These are phyloP conservation scores for Xestia ashworthii DNA, from an alignment of 2,888 invertebrate genomes.

Conservation along the genomic window DNA sequence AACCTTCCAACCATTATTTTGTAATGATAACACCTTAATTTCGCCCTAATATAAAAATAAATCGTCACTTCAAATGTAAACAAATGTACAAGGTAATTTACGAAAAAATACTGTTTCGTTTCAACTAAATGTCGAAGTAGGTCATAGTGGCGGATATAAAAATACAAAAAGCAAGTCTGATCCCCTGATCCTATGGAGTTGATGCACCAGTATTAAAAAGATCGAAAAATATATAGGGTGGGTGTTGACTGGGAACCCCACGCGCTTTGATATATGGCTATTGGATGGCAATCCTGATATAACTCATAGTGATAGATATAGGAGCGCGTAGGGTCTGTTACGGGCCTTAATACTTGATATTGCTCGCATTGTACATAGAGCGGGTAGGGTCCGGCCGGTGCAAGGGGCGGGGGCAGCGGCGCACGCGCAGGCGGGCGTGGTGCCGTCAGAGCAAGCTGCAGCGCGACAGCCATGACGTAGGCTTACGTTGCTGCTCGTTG, in stretches of 20 bases:
- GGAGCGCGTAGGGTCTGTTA: slow-evolving; percentile 40
- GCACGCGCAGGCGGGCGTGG: slow-evolving; percentile 56
- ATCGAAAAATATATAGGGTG: slow-evolving; percentile 87
- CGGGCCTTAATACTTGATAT: slow-evolving; percentile 58
- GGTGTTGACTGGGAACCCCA: slow-evolving; percentile 52
- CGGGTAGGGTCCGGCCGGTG: slow-evolving; percentile 56
- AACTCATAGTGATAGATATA: slow-evolving; percentile 49
- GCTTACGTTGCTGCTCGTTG: slow-evolving; percentile 95
- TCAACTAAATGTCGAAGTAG: slow-evolving; percentile 76
- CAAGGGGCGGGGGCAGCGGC: slow-evolving; percentile 62
- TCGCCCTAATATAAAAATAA: slow-evolving; percentile 81
- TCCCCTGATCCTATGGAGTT: slow-evolving; percentile 73
- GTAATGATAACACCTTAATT: slow-evolving; percentile 83
- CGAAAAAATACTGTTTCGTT: slow-evolving; percentile 85
- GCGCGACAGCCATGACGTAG: slow-evolving; percentile 96
- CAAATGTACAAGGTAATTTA: slow-evolving; percentile 83
- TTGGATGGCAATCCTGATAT: slow-evolving; percentile 57
- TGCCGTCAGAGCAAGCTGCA: slow-evolving; percentile 96
- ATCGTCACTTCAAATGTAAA: slow-evolving; percentile 79
- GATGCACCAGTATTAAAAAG: slow-evolving; percentile 81
- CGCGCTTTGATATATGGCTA: slow-evolving; percentile 58
- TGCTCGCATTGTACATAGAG: slow-evolving; percentile 55
- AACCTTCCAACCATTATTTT: slow-evolving; percentile 85
- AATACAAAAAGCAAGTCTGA: slow-evolving; percentile 89
- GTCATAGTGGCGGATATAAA: slow-evolving; percentile 86